Conservation (phyloP, 2,797 vertebrate species). For the Stomatorhinus walkeri region DNA sequence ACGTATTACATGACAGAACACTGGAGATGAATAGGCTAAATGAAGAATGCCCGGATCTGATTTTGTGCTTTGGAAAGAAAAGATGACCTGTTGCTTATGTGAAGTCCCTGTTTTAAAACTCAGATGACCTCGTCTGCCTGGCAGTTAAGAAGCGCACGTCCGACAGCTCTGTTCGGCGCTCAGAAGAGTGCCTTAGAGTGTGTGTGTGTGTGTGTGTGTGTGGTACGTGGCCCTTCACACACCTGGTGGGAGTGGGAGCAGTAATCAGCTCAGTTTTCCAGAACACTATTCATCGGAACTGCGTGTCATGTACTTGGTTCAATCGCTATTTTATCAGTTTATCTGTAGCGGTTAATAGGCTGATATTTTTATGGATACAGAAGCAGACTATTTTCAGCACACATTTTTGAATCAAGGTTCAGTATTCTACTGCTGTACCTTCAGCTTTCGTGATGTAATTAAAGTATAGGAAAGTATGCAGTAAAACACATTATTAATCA, state of each 20-base stretch:
- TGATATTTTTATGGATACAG: neutral
- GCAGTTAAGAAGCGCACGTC: neutral
- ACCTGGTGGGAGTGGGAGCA: neutral
- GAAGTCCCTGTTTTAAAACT: neutral
- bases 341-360: neutral
- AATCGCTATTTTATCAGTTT: neutral
- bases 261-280: neutral
- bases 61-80: neutral
- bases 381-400: neutral
- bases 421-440: neutral
- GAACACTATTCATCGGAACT: neutral
- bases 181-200: neutral
- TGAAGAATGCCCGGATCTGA: neutral
- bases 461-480: neutral
- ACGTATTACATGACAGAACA: neutral
- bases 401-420: neutral
- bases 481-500: neutral
- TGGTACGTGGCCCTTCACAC: neutral
- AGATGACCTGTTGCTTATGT: neutral
- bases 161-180: neutral
- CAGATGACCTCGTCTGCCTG: neutral
- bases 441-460: neutral
- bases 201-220: conserved; percentile 5
- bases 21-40: neutral
- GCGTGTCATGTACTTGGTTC: neutral